Percentiles rank a stretch among this genome's conserved stretches.
Evolutionary conservation across 2,797 vertebrate species (phyloP).

Genomic region (Anguilla pacifica): DNA sequence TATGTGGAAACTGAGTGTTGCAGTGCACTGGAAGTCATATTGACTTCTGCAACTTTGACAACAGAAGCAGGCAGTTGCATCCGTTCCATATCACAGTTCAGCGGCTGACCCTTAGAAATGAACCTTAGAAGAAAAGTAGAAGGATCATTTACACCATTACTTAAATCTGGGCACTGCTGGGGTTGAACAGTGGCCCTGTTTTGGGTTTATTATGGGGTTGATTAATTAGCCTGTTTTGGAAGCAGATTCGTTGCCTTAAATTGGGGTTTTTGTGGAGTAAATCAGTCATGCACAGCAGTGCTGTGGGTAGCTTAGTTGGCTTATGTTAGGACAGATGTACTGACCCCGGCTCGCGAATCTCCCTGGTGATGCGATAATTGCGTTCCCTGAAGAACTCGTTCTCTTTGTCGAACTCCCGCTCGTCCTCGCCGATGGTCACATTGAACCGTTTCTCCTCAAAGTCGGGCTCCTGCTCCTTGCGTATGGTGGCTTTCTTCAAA

Average conservation of each 20-base stretch:
- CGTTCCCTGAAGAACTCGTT: slow-evolving; percentile 95
- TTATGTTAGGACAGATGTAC: slow-evolving; percentile 32
- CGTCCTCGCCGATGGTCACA: slow-evolving; percentile 95
- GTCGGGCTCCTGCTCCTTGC: slow-evolving; percentile 97
- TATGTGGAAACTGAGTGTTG: too few relatives aligned
- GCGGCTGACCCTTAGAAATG: too few relatives aligned
- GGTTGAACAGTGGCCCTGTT: neutral
- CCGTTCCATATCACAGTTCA: too few relatives aligned
- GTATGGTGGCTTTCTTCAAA: slow-evolving; percentile 95
- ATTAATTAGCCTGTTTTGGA: neutral
- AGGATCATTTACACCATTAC: too few relatives aligned
- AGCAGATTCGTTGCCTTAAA: neutral
- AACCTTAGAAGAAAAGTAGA: too few relatives aligned
- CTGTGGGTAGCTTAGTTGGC: neutral
- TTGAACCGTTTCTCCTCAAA: slow-evolving; percentile 98
- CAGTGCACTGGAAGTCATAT: too few relatives aligned
- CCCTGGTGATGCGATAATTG: slow-evolving; percentile 89
- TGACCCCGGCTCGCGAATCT: slow-evolving; percentile 86
- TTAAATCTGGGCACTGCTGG: neutral
- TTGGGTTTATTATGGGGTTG: neutral
- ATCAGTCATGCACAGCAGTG: neutral
- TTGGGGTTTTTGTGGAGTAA: neutral
- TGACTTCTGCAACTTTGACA: too few relatives aligned
- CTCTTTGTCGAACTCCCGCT: slow-evolving; percentile 95
- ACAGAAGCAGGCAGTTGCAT: too few relatives aligned